These are phyloP conservation scores for Ophion slaviceki DNA, from an alignment of 2,888 invertebrate species.

Conservation along the genomic window DNA sequence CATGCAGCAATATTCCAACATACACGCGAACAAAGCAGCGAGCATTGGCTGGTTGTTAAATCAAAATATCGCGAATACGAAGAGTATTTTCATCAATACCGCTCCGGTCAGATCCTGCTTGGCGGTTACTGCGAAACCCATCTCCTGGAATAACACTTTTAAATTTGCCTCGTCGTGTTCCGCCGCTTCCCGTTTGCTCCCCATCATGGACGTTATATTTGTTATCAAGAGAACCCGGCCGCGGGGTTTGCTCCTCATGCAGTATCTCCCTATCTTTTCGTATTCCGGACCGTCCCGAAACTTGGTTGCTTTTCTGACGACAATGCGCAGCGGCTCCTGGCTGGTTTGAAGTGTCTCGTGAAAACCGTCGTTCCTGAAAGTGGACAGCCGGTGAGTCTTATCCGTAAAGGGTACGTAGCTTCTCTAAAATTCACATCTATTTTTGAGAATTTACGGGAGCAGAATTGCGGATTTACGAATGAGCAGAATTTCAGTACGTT, in stretches of 20 bases:
- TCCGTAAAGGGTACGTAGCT: not conserved
- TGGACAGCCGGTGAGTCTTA: not conserved
- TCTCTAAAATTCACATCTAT: too few species aligned
- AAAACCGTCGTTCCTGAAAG: conserved; percentile 69
- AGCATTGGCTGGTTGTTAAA: too few species aligned
- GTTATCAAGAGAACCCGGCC: conserved; percentile 80
- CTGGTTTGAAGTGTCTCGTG: conserved; percentile 66
- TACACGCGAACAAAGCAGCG: too few species aligned
- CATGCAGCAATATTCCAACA: too few species aligned
- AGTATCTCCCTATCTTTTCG: conserved; percentile 73
- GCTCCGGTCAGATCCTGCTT: conserved; percentile 73
- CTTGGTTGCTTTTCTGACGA: conserved; percentile 74
- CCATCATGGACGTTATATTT: conserved; percentile 66
- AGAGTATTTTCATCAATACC: conserved; percentile 68
- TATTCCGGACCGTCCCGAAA: conserved; percentile 72
- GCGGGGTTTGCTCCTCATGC: conserved; percentile 80
- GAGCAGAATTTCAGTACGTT: too few species aligned
- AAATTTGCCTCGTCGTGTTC: conserved; percentile 76
- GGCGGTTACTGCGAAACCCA: conserved; percentile 78
- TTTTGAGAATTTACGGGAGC: too few species aligned
- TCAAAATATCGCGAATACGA: not conserved
- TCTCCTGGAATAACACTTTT: conserved; percentile 75
- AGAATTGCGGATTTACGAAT: too few species aligned
- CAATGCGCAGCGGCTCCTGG: conserved; percentile 72
- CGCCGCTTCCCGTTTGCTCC: conserved; percentile 71